phyloP scores from a whole-genome alignment of 23 tunicate genomes.

The Halocynthia roretzi region DNA sequence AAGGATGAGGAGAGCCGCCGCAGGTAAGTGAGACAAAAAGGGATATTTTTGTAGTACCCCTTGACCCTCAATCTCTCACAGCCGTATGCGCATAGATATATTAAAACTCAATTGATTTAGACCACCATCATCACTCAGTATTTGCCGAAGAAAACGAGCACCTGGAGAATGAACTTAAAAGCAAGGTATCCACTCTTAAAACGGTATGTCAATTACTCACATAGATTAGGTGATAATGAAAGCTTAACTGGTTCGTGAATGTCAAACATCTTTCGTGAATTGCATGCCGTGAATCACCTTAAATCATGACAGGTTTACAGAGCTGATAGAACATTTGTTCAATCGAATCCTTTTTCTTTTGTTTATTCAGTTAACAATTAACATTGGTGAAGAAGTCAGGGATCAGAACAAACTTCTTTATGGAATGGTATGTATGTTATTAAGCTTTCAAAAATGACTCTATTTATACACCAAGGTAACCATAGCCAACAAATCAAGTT shows the following conservation, averaged over 20 bases:
- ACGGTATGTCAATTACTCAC: slow-evolving; percentile 8
- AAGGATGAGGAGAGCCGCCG: too few relatives aligned
- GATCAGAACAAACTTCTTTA: slow-evolving; percentile 34
- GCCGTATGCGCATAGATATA: too few relatives aligned
- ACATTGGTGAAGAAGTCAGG: slow-evolving; percentile 86
- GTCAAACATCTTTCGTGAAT: too few relatives aligned
- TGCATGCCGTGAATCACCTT: too few relatives aligned
- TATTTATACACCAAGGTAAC: not conserved
- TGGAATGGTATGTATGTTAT: not conserved
- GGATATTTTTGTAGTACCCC: too few relatives aligned
- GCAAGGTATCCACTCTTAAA: slow-evolving; percentile 62
- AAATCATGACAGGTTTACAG: too few relatives aligned
- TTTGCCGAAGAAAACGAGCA: slow-evolving; percentile 73
- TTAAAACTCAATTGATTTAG: too few relatives aligned
- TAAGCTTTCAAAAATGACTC: not conserved
- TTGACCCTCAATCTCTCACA: too few relatives aligned
- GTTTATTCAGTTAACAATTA: slow-evolving; percentile 37
- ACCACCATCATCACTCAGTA: slow-evolving; percentile 3
- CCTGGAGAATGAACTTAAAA: slow-evolving; percentile 49
- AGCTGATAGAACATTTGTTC: not conserved
- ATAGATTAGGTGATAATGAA: too few relatives aligned
- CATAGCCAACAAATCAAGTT: not conserved
- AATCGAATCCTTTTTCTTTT: not conserved
- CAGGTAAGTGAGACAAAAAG: too few relatives aligned
- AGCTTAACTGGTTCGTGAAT: too few relatives aligned